phyloP scores from a whole-genome alignment of 2,113 vertebrate species.

The Dromaius novaehollandiae region DNA sequence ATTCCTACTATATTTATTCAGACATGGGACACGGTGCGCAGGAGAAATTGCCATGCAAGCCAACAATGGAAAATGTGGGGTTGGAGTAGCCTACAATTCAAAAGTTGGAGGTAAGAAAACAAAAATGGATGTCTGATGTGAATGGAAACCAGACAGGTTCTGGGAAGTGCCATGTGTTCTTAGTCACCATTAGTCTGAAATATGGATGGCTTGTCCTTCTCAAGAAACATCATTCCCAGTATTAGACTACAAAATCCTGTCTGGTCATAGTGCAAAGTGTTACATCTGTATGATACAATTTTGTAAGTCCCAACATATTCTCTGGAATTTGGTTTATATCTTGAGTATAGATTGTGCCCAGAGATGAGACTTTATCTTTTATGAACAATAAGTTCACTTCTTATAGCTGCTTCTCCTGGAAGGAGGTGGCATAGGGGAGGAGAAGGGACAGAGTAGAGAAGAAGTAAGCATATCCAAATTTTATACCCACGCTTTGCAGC shows the following conservation, averaged over 20 bases:
- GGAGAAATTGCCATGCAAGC: constrained; percentile 99
- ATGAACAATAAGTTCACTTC: not conserved
- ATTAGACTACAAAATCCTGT: not conserved
- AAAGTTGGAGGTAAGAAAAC: constrained; percentile 91
- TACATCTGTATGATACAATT: not conserved
- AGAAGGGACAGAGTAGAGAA: not conserved
- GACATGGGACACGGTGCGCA: constrained; percentile 96
- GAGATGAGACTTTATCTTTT: not conserved
- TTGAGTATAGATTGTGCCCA: not conserved
- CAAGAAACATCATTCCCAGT: not conserved
- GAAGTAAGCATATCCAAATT: not conserved
- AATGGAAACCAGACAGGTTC: not conserved
- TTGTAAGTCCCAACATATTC: not conserved
- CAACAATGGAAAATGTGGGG: constrained; percentile 96
- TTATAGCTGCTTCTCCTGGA: not conserved
- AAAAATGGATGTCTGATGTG: not conserved
- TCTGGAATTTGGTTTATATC: not conserved
- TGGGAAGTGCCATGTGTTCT: not conserved
- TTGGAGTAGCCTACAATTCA: constrained; percentile 96
- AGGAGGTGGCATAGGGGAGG: not conserved
- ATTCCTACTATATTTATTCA: constrained; percentile 54
- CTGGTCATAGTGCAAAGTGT: not conserved
- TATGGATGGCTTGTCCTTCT: not conserved
- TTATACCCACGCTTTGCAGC: not conserved
- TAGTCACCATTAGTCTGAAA: not conserved